Evolutionary conservation across 2,113 vertebrate genomes (phyloP).

Genomic region (Theristicus caerulescens): DNA sequence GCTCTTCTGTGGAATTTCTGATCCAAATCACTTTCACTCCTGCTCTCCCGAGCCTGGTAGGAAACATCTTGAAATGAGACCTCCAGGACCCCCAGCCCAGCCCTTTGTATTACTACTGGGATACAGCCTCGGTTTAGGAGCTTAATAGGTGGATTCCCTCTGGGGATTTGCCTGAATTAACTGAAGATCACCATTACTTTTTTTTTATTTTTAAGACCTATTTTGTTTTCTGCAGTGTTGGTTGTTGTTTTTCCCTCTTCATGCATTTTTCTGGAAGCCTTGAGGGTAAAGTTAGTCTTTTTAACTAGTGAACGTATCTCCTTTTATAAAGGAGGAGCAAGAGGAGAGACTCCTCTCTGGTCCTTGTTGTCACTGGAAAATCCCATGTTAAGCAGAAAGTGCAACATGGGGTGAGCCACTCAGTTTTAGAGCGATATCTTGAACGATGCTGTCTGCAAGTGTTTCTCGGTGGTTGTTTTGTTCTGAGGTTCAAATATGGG

Average conservation of each 20-base stretch:
- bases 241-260: background rate
- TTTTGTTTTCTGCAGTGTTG: background rate
- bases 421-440: background rate
- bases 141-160: background rate
- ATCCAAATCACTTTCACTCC: background rate
- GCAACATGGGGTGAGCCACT: rapidly evolving
- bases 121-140: background rate
- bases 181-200: background rate
- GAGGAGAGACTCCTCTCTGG: background rate
- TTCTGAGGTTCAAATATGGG: background rate
- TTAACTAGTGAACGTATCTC: background rate
- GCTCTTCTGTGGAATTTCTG: background rate
- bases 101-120: background rate
- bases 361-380: background rate
- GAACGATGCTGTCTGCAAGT: background rate
- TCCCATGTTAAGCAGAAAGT: background rate
- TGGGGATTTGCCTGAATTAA: background rate
- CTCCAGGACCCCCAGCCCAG: background rate
- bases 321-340: background rate
- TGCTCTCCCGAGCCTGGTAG: background rate
- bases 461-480: background rate
- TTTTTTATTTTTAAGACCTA: background rate
- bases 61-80: background rate
- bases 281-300: background rate
- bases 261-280: background rate